A percentile compares a stretch with the other conserved stretches of the same genome.
Conservation (phyloP, 2,113 vertebrate genomes). For the Dendropsophus ebraccatus region DNA sequence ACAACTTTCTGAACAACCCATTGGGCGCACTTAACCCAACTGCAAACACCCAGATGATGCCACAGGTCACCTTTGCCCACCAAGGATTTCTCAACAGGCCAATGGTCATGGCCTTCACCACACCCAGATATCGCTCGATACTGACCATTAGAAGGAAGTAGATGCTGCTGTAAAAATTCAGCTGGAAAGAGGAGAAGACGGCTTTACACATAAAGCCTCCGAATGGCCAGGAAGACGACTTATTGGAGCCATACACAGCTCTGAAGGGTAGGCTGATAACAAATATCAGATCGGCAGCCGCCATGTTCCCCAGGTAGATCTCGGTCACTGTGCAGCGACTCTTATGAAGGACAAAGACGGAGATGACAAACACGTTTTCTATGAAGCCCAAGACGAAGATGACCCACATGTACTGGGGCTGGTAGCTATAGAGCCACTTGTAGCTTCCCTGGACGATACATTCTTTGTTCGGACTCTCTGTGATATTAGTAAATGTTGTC, state of each 20-base stretch:
- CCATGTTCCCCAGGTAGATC: too few relatives aligned
- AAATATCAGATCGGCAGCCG: conserved; percentile 84
- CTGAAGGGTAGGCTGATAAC: conserved; percentile 88
- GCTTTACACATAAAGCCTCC: too few relatives aligned
- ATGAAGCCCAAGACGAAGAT: too few relatives aligned
- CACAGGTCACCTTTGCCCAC: conserved; percentile 84
- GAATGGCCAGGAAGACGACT: background rate
- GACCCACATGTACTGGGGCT: conserved; percentile 69
- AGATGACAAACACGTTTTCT: too few relatives aligned
- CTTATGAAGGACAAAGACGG: too few relatives aligned
- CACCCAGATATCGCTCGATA: too few relatives aligned
- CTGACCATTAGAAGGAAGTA: too few relatives aligned
- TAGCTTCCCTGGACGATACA: conserved; percentile 61
- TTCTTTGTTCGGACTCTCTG: too few relatives aligned
- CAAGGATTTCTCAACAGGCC: conserved; percentile 80
- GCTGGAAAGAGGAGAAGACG: too few relatives aligned
- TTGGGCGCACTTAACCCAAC: conserved; percentile 79
- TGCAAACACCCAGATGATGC: conserved; percentile 82
- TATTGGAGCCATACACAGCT: conserved; percentile 80
- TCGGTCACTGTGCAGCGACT: too few relatives aligned
- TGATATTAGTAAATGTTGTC: background rate
- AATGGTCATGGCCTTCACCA: conserved; percentile 62
- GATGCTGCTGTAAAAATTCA: too few relatives aligned
- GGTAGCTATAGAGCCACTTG: conserved; percentile 74
- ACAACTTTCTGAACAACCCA: conserved; percentile 73